Percentiles rank a stretch among this genome's conserved stretches.
These are phyloP conservation scores for Drosophila borealis DNA, from an alignment of 2,888 invertebrate species.

Conservation along the genomic window DNA sequence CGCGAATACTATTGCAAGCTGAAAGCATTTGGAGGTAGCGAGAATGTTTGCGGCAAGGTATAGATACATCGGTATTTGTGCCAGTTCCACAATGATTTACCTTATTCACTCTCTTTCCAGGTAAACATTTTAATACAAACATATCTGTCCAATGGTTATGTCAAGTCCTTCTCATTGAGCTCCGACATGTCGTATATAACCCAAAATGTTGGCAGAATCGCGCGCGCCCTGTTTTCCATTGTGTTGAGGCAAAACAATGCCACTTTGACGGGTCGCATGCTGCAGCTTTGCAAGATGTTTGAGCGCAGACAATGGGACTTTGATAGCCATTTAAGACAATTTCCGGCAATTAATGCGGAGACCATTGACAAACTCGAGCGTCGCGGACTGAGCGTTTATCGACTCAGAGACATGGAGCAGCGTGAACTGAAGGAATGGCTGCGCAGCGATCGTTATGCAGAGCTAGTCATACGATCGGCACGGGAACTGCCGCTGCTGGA, in stretches of 20 bases:
- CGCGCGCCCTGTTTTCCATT: slow-evolving; percentile 97
- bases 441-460: slow-evolving; percentile 90
- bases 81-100: neutral
- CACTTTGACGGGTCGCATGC: slow-evolving; percentile 92
- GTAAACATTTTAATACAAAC: slow-evolving; percentile 95
- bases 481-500: slow-evolving; percentile 94
- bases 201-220: slow-evolving; percentile 95
- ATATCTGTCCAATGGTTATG: slow-evolving; percentile 92
- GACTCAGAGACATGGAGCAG: slow-evolving; percentile 93
- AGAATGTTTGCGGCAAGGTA: slow-evolving; percentile 96
- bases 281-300: slow-evolving; percentile 96
- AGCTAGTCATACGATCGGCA: slow-evolving; percentile 92
- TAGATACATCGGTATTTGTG: neutral
- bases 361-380: slow-evolving; percentile 93
- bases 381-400: slow-evolving; percentile 90
- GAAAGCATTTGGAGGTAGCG: slow-evolving; percentile 92
- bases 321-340: slow-evolving; percentile 94
- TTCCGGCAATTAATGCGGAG: slow-evolving; percentile 90
- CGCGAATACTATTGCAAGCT: slow-evolving; percentile 91
- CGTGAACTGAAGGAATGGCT: slow-evolving; percentile 94
- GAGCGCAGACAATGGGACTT: slow-evolving; percentile 96
- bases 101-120: slow-evolving; percentile 27
- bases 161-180: slow-evolving; percentile 86
- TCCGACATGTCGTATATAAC: slow-evolving; percentile 84
- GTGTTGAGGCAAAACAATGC: slow-evolving; percentile 95